phyloP scores from a whole-genome alignment of 2,888 invertebrate genomes.

The Hypercompe scribonia region DNA sequence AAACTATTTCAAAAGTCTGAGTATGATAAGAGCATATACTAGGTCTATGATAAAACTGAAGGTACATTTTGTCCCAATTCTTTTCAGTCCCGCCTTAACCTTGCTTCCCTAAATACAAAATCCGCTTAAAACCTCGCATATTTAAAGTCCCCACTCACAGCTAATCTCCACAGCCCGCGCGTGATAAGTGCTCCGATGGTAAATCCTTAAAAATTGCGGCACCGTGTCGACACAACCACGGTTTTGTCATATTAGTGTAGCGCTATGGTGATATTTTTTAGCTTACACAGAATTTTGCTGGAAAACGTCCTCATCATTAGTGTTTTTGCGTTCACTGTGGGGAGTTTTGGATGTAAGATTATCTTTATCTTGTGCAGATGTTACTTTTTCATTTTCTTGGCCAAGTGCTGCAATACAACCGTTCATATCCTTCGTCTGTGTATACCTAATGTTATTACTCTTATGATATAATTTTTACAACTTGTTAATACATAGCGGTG shows the following conservation, averaged over 20 bases:
- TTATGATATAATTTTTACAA: too few relatives aligned
- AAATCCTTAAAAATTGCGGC: constrained; percentile 78
- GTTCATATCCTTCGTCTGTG: neutral
- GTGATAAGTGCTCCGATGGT: constrained; percentile 67
- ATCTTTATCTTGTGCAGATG: constrained; percentile 12
- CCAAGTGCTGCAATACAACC: neutral
- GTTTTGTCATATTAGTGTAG: constrained; percentile 65
- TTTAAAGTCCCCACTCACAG: constrained; percentile 41
- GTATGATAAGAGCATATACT: neutral
- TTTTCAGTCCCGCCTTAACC: constrained; percentile 4
- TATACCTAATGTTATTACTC: neutral
- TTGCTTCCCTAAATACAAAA: constrained; percentile 16
- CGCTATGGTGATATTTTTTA: constrained; percentile 38
- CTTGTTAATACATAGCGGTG: neutral
- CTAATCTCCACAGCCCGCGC: constrained; percentile 49
- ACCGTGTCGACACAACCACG: constrained; percentile 58
- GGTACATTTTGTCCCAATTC: neutral
- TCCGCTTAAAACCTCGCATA: constrained; percentile 33
- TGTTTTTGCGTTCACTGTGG: constrained; percentile 32
- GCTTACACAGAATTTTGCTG: constrained; percentile 45
- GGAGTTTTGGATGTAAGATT: constrained; percentile 25
- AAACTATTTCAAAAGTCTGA: neutral
- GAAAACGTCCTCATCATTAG: constrained; percentile 43
- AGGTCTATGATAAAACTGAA: neutral
- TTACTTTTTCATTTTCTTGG: constrained; percentile 15